These are phyloP conservation scores for Dromas ardeola DNA, from an alignment of 2,113 vertebrate species.

Conservation along the genomic window DNA sequence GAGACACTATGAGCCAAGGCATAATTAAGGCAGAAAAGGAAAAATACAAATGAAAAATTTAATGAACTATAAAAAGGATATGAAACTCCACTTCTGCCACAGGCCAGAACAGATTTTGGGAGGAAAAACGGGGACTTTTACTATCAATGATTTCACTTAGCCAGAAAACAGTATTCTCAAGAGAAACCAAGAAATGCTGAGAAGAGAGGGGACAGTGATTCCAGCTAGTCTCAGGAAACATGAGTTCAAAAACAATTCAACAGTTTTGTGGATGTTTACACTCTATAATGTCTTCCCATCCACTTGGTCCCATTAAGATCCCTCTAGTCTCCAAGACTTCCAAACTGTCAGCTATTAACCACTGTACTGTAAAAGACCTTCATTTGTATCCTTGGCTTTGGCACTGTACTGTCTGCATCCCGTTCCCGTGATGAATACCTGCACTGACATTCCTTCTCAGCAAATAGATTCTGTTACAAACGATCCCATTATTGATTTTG, in stretches of 20 bases:
- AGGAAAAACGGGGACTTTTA: not conserved
- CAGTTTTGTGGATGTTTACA: not conserved
- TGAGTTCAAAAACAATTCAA: not conserved
- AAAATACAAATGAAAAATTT: not conserved
- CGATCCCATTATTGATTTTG: constrained; percentile 52
- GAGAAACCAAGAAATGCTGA: not conserved
- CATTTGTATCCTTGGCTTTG: constrained; percentile 24
- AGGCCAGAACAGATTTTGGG: not conserved
- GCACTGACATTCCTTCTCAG: constrained; percentile 27
- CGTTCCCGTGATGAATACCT: not conserved
- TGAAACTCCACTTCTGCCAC: not conserved
- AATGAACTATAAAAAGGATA: not conserved
- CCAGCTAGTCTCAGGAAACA: not conserved
- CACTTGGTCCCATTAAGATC: not conserved
- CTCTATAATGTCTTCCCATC: not conserved
- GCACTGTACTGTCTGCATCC: not conserved
- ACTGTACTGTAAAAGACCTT: constrained; percentile 9
- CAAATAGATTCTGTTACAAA: constrained; percentile 50
- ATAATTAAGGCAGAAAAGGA: no score
- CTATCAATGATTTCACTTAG: not conserved
- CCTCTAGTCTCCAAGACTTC: not conserved
- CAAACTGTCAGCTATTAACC: constrained; percentile 13
- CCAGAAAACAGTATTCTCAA: not conserved
- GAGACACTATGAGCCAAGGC: no score
- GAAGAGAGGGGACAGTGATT: not conserved